Percentiles rank a stretch among this genome's conserved stretches.
phyloP scores from a whole-genome alignment of 1,140 invertebrate genomes.

The Neodiprion pinetum region DNA sequence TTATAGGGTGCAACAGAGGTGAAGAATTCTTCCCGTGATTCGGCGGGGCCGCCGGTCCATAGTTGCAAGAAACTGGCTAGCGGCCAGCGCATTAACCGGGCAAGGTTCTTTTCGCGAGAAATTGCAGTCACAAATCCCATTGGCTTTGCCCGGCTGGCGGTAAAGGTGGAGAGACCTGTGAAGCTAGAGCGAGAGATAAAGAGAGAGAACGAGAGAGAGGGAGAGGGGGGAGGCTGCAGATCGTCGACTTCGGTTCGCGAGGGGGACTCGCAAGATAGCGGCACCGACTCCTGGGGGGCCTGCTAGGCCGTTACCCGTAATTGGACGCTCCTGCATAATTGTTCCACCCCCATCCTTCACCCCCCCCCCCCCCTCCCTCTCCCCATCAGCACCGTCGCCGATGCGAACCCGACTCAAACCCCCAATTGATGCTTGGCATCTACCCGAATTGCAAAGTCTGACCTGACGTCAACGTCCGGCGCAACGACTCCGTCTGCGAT shows the following conservation, averaged over 20 bases:
- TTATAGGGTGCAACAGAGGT: no score
- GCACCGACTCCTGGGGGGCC: constrained; percentile 19
- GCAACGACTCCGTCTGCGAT: no score
- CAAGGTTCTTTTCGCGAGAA: constrained; percentile 35
- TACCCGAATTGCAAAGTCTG: neutral
- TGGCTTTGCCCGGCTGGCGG: neutral
- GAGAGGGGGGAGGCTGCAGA: neutral
- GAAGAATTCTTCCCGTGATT: constrained; percentile 24
- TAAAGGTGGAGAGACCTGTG: neutral
- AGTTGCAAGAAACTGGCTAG: constrained; percentile 35
- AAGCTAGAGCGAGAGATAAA: neutral
- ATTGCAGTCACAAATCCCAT: constrained; percentile 7
- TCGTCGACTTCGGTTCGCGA: neutral
- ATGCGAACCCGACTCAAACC: neutral
- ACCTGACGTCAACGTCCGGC: no score
- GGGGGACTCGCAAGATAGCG: neutral
- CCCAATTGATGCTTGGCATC: neutral
- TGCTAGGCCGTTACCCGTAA: constrained; percentile 40
- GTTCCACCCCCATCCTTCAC: constrained; percentile 24
- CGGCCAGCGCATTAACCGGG: constrained; percentile 43
- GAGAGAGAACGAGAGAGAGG: neutral
- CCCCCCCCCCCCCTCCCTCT: constrained; percentile 14
- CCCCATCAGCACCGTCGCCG: no score
- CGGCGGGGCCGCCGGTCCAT: constrained; percentile 21
- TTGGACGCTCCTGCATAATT: constrained; percentile 49